Base-by-base conservation (phyloP, 1,140 invertebrate genomes). In the Geopemphigus sp. region DNA sequence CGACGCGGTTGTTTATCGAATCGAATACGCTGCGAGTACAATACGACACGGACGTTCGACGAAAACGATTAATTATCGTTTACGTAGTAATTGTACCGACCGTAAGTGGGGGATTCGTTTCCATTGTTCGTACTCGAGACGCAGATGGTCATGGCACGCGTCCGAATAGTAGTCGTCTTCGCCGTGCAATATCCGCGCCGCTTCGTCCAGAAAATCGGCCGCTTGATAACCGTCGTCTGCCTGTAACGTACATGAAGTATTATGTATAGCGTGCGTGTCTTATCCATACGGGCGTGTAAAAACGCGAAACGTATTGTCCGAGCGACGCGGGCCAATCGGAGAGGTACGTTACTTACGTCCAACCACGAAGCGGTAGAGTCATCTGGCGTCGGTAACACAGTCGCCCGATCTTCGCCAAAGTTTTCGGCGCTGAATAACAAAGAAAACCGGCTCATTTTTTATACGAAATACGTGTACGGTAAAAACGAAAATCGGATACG, bases 301-400 rank as follows among this genome's bases (percentile, higher is more conserved):
- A n/a, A n/a, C 15, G 19, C 24, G 17, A 39, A 39, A 45, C 39
- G n/a, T 19, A n/a, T 19, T 8, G 32, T 39, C 32, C 32, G 32
- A 10, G 5, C 32, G 11, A 22, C n/a, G n/a, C n/a, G n/a, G n/a
- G n/a, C n/a, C n/a, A n/a, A n/a, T n/a, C n/a, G n/a, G n/a, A n/a
- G n/a, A n/a, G n/a, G n/a, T n/a, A n/a, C n/a, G 2, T 57, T 57
- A 76, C 74, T 50, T 45, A 78, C 74, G 17, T 78, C 74, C 24
- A 78, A 14, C 74, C 74, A 78, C 14, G 74, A 78, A 61, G 74
- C 74, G 50, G 57, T 78, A 14, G 74, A 78, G 50, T 78, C 57
- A 4, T 57, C 74, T 19, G 74, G 57, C 24, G 74, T 78, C 11
- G 53, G 54, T 39, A 59, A 45, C 11, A 8, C 32, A 8, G 56